Conservation (phyloP, 53 echinoderm and acorn worm genomes). For the Stichopus horrens region DNA sequence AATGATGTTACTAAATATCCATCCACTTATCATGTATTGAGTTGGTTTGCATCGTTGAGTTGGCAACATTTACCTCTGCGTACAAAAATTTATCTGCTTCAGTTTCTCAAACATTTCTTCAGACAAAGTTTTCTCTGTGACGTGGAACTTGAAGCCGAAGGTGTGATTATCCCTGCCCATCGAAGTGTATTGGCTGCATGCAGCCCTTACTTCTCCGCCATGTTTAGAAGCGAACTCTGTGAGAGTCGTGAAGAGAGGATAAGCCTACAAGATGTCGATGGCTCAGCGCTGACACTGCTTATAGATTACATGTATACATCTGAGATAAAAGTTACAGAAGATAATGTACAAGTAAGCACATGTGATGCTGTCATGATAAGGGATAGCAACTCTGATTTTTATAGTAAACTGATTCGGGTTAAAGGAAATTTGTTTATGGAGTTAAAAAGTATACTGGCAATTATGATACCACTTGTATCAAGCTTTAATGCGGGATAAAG, state of each 20-base stretch:
- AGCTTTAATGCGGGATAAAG: too few relatives aligned
- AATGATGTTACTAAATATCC: too few relatives aligned
- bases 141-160: constrained; percentile 90
- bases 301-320: constrained; percentile 98
- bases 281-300: constrained; percentile 75
- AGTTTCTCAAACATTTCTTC: neutral
- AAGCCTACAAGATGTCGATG: constrained; percentile 92
- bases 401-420: too few relatives aligned
- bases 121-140: constrained; percentile 95
- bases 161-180: constrained; percentile 92
- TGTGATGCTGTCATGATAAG: too few relatives aligned
- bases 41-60: too few relatives aligned
- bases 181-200: constrained; percentile 94
- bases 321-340: constrained; percentile 97
- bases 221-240: constrained; percentile 95
- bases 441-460: too few relatives aligned
- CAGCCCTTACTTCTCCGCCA: constrained; percentile 96
- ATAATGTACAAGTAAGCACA: constrained; percentile 88
- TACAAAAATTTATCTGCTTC: too few relatives aligned
- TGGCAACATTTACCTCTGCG: too few relatives aligned
- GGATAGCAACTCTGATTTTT: too few relatives aligned
- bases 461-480: too few relatives aligned
- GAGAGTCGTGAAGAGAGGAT: constrained; percentile 95
- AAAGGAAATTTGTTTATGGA: too few relatives aligned
- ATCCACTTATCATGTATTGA: too few relatives aligned